These are phyloP conservation scores for Paramormyrops kingsleyae DNA, from an alignment of 2,113 vertebrate species.

Conservation along the genomic window DNA sequence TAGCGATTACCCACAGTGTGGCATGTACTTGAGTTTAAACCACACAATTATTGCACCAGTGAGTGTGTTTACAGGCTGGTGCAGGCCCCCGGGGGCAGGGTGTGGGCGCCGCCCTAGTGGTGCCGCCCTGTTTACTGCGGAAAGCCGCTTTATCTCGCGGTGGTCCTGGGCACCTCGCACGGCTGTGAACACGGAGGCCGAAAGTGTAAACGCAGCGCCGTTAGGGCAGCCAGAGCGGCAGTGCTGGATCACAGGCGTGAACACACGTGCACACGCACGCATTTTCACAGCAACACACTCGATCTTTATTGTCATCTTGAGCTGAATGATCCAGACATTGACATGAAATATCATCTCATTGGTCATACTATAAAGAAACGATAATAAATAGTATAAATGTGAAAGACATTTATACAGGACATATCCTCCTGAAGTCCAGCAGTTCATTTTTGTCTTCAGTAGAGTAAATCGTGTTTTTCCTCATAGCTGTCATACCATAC, in stretches of 20 bases:
- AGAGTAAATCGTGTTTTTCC: not conserved
- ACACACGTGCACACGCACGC: not conserved
- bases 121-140: slow-evolving; percentile 20
- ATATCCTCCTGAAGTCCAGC: not conserved
- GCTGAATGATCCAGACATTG: not conserved
- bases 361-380: not conserved
- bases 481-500: not conserved
- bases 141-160: not conserved
- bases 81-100: slow-evolving; percentile 16
- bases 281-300: not conserved
- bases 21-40: slow-evolving; percentile 34
- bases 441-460: not conserved
- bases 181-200: not conserved
- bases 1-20: slow-evolving; percentile 41
- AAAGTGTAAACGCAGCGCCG: not conserved
- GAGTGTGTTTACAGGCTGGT: slow-evolving; percentile 35
- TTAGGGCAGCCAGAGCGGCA: not conserved
- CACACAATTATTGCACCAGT: slow-evolving; percentile 38
- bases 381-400: not conserved
- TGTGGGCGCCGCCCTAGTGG: not conserved
- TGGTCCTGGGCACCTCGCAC: not conserved
- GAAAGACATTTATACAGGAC: not conserved
- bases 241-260: too few relatives aligned
- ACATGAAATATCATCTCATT: not conserved
- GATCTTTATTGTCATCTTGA: not conserved